Conservation (phyloP, 1,140 invertebrate species). For the Aphaenogaster rudis region DNA sequence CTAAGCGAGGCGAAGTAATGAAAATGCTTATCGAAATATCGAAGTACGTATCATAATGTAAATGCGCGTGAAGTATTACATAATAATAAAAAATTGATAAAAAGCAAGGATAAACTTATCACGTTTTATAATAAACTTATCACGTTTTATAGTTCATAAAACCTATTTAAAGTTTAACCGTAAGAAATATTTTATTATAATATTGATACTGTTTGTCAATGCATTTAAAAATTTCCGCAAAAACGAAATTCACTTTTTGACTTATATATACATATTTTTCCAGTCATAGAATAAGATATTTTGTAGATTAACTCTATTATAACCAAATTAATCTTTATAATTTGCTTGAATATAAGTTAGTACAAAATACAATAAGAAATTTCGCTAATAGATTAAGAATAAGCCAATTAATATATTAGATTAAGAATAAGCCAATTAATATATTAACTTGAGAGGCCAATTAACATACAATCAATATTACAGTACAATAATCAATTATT, state of each 20-base stretch:
- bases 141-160: background rate
- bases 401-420: background rate
- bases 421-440: background rate
- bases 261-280: background rate
- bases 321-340: background rate
- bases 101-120: background rate
- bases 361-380: background rate
- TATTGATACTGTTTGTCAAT: constrained; percentile 21
- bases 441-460: background rate
- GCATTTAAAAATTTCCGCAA: constrained; percentile 16
- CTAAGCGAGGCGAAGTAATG: background rate
- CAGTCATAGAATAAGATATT: background rate
- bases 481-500: background rate
- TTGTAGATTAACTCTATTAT: background rate
- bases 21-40: constrained; percentile 31
- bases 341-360: background rate
- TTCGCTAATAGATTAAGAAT: background rate
- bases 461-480: constrained; percentile 14
- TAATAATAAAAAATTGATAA: background rate
- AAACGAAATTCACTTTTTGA: background rate
- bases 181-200: background rate
- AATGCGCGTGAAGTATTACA: constrained; percentile 9
- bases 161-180: background rate
- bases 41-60: background rate
- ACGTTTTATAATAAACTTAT: background rate